Evolutionary conservation across 2,888 invertebrate genomes (phyloP).

Genomic region (Halictus quadricinctus): DNA sequence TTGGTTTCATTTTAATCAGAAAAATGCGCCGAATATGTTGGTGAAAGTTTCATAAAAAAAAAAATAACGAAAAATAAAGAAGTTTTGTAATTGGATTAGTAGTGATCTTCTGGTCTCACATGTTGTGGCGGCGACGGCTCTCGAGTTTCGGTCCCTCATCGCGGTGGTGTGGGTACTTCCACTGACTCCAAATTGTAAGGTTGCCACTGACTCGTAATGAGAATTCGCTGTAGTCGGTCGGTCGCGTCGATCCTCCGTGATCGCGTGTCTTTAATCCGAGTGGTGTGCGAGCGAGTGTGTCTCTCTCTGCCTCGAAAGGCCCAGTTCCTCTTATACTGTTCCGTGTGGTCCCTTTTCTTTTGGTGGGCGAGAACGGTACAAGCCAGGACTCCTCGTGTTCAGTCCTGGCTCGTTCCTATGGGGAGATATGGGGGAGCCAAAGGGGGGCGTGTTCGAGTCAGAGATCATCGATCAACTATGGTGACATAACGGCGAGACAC

Average conservation of each 20-base stretch:
- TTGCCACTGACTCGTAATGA: too few species aligned
- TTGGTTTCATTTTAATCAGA: too few species aligned
- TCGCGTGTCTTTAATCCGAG: neutral
- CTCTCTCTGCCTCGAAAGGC: constrained; percentile 14
- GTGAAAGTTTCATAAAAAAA: too few species aligned
- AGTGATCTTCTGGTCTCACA: too few species aligned
- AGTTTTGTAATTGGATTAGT: too few species aligned
- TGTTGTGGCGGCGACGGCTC: too few species aligned
- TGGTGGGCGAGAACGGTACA: neutral
- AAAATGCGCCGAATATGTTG: too few species aligned
- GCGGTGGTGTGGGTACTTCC: too few species aligned
- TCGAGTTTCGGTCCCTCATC: too few species aligned
- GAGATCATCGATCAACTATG: constrained; percentile 58
- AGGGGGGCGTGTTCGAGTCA: constrained; percentile 32
- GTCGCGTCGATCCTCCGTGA: neutral
- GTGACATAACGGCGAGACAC: constrained; percentile 73
- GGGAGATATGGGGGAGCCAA: neutral
- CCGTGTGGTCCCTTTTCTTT: neutral
- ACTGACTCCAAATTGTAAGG: too few species aligned
- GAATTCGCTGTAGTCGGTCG: neutral
- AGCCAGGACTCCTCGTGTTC: neutral
- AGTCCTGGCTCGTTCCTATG: constrained; percentile 39
- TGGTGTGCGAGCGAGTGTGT: constrained; percentile 5
- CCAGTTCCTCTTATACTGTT: constrained; percentile 8
- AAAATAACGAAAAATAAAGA: too few species aligned